Evolutionary conservation across 1,140 invertebrate species (phyloP).

Genomic region (Lamellibrachia luymesi): DNA sequence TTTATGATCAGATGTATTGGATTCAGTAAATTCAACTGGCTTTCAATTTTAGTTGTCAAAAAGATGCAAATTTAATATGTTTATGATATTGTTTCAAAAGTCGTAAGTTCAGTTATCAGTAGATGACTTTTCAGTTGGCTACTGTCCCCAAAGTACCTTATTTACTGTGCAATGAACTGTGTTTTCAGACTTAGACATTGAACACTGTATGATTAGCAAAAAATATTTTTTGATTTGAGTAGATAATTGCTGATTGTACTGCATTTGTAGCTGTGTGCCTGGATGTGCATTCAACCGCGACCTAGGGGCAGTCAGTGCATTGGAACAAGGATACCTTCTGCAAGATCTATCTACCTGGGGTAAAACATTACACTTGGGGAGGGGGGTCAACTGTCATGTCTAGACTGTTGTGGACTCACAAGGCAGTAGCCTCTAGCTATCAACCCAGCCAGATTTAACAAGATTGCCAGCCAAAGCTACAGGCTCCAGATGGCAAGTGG

Average conservation of each 20-base stretch:
- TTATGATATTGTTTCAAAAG: background rate
- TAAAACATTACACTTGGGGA: background rate
- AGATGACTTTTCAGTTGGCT: background rate
- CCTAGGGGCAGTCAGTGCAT: background rate
- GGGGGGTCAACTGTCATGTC: background rate
- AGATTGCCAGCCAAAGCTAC: too few species aligned
- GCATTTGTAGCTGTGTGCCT: constrained; percentile 3
- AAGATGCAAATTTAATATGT: background rate
- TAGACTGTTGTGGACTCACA: background rate
- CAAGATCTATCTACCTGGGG: background rate
- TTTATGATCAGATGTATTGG: too few species aligned
- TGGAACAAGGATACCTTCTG: background rate
- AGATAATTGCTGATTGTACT: background rate
- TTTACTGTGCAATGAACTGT: background rate
- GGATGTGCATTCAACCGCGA: background rate
- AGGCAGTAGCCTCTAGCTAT: background rate
- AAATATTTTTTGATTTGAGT: background rate
- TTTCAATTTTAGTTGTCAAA: background rate
- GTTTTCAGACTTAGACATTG: background rate
- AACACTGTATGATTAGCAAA: background rate
- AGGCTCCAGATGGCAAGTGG: too few species aligned
- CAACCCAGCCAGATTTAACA: background rate
- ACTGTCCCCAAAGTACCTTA: background rate
- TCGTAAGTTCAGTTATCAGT: background rate
- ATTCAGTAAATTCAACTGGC: background rate